Conservation (phyloP, 2,113 vertebrate genomes). For the Platysteira castanea region DNA sequence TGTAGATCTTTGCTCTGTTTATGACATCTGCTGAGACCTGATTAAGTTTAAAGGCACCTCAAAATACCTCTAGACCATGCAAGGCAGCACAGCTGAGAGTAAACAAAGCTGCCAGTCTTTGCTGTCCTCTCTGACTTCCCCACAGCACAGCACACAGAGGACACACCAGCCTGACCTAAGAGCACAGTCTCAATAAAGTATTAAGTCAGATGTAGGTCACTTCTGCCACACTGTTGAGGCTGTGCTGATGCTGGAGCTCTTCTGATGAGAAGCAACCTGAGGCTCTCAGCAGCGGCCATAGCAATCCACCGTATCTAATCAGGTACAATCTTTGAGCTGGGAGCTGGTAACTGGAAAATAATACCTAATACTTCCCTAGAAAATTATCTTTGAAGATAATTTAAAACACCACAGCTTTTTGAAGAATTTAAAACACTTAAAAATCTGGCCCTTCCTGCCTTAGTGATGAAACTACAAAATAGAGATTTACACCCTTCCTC, state of each 20-base stretch:
- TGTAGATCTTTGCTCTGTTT: not conserved
- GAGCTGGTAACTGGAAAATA: not conserved
- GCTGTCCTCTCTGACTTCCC: not conserved
- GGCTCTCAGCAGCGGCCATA: not conserved
- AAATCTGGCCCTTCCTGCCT: not conserved
- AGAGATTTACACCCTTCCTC: not conserved
- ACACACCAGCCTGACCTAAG: not conserved
- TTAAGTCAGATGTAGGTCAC: not conserved
- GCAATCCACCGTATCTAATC: not conserved
- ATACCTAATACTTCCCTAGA: not conserved
- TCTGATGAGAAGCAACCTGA: not conserved
- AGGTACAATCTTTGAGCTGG: not conserved
- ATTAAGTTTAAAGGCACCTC: not conserved
- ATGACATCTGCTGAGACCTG: not conserved
- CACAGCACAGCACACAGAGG: not conserved
- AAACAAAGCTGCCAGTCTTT: not conserved
- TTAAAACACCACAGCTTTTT: too few species aligned
- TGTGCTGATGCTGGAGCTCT: not conserved
- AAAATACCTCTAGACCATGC: not conserved
- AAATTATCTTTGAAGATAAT: too few species aligned
- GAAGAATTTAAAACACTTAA: not conserved
- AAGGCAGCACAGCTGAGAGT: not conserved
- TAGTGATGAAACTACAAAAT: not conserved
- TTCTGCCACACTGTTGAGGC: not conserved
- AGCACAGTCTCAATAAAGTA: not conserved